Base-by-base conservation (phyloP, 2,888 invertebrate species). In the Arenicola marina region DNA sequence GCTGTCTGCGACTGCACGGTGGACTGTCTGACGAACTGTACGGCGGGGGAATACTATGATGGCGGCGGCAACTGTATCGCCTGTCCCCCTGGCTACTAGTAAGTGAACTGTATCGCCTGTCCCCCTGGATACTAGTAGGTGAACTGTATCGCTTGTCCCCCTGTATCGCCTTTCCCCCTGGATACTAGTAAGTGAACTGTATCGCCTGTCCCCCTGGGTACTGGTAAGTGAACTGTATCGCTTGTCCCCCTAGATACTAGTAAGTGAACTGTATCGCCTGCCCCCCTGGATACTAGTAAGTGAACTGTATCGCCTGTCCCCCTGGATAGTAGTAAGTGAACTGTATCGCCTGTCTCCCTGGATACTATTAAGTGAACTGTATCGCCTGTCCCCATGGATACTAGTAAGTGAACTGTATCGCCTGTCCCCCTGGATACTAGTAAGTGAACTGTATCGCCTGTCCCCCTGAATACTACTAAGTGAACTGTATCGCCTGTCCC, bases 1-100 rank as follows among this genome's bases (percentile, higher is more conserved):
- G 11, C 60, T 28, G 54, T 1, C 2, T 65, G 65, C 51, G 56
- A 67, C 54, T 67, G 67, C 53, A 34, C 26, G 18, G 51, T 51
- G 2, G 63, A 67, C 51, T 67, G 67, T 55, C 51, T 46, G n/a
- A 29, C 33, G 11, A 65, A 55, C 54, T 73, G 73, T 68, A 38
- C 67, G 26, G 58, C 68, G 56, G 72, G 72, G 43, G 45, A 62
- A 26, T 73, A 72, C 56, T 69, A 65, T 24, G n/a, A n/a, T n/a
- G n/a, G n/a, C n/a, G n/a, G n/a, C n/a, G n/a, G n/a, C n/a, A n/a
- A n/a, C n/a, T n/a, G n/a, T n/a, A n/a, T n/a, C n/a, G n/a, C n/a
- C n/a, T n/a, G 66, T 58, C 59, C 54, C 26, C 54, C 63, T 28
- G 66, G 66, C 43, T 61, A 56, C 51, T 64, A 61, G 66, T 66